A percentile compares a stretch with the other conserved stretches of the same genome.
Evolutionary conservation across 1,140 invertebrate genomes (phyloP).

Genomic region (Cydia splendana): DNA sequence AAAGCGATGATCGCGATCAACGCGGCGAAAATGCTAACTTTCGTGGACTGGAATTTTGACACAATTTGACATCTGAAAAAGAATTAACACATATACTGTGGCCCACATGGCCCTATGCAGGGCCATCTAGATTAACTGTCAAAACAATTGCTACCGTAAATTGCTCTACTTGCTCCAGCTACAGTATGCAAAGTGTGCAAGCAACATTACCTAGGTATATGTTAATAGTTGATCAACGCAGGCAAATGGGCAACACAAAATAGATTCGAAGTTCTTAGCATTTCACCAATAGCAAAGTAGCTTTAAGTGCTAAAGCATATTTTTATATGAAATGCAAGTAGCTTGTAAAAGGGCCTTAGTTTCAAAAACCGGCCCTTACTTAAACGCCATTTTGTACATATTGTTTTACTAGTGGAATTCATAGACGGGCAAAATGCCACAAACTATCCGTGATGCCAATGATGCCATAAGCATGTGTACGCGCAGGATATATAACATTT

Average conservation of each 20-base stretch:
- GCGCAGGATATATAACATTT: no score
- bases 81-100: no score
- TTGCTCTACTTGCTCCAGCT: not conserved
- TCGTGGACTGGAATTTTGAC: no score
- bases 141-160: not conserved
- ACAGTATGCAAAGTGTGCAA: not conserved
- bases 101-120: not conserved
- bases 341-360: not conserved
- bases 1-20: no score
- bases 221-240: no score
- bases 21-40: no score
- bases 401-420: conserved; percentile 35
- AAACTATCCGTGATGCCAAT: not conserved
- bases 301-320: conserved; percentile 8
- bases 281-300: conserved; percentile 31
- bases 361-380: conserved; percentile 10
- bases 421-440: not conserved
- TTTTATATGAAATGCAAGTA: conserved; percentile 23
- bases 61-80: no score
- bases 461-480: no score
- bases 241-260: no score
- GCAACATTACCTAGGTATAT: no score
- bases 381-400: conserved; percentile 40
- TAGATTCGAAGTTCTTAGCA: not conserved
- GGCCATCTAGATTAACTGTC: not conserved